Percentiles rank a stretch among this genome's conserved stretches.
phyloP scores from a whole-genome alignment of 2,113 vertebrate genomes.

The Microcebus lehilahytsara region DNA sequence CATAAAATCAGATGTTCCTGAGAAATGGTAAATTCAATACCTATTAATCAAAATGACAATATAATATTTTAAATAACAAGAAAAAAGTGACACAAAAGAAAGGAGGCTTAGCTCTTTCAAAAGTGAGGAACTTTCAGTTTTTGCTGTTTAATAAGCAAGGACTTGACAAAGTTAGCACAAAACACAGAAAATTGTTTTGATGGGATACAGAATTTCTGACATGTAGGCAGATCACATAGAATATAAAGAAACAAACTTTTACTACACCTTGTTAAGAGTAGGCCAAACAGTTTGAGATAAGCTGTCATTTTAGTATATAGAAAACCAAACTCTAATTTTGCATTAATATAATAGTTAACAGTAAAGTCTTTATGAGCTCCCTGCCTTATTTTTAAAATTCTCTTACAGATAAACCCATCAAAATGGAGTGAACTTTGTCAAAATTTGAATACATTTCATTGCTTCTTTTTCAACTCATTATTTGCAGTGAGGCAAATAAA shows the following conservation, averaged over 20 bases:
- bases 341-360: neutral
- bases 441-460: constrained; percentile 1
- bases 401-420: neutral
- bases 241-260: constrained; percentile 28
- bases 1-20: neutral
- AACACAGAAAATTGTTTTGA: constrained; percentile 16
- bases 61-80: neutral
- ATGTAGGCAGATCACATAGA: neutral
- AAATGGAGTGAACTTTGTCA: neutral
- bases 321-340: constrained; percentile 24
- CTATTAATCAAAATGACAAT: neutral
- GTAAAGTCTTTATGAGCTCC: neutral
- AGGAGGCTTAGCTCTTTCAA: neutral
- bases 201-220: neutral
- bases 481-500: neutral
- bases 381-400: constrained; percentile 6
- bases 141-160: constrained; percentile 26
- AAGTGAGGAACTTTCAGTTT: neutral
- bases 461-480: neutral
- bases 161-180: neutral
- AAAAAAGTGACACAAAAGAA: neutral
- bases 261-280: neutral
- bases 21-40: neutral
- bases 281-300: neutral
- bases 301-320: constrained; percentile 7